Evolutionary conservation across 1,140 invertebrate genomes (phyloP).

Genomic region (Drosophila hydei): DNA sequence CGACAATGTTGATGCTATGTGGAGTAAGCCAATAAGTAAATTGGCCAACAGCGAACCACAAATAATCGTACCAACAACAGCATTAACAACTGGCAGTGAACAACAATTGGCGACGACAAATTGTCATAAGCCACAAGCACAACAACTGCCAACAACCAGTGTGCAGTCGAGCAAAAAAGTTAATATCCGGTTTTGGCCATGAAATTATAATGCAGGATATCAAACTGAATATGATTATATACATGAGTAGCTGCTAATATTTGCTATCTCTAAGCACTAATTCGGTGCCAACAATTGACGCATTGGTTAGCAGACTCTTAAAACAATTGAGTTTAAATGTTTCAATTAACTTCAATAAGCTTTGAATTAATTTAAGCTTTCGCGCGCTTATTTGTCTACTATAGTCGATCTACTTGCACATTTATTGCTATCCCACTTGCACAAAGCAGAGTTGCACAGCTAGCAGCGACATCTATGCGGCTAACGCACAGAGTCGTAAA

Average conservation of each 20-base stretch:
- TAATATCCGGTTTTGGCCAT: conserved; percentile 23
- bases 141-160: background rate
- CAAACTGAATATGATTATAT: background rate
- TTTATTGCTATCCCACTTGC: background rate
- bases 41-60: conserved; percentile 54
- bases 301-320: background rate
- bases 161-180: background rate
- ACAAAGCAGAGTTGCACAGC: background rate
- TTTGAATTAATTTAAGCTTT: conserved; percentile 11
- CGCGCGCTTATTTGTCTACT: background rate
- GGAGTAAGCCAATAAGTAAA: conserved; percentile 80
- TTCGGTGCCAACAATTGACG: conserved; percentile 11
- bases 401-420: conserved; percentile 12
- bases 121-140: conserved; percentile 17
- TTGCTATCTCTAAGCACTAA: background rate
- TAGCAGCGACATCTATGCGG: conserved; percentile 6
- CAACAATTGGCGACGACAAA: conserved; percentile 44
- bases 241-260: background rate
- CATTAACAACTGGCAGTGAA: background rate
- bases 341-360: conserved; percentile 8
- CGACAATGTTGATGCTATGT: conserved; percentile 39
- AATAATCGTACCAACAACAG: conserved; percentile 29
- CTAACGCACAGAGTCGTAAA: background rate
- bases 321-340: background rate
- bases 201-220: conserved; percentile 1